A percentile compares a stretch with the other conserved stretches of the same genome.
Conservation (phyloP, 2,888 invertebrate species). For the Sylvicola cinctus region DNA sequence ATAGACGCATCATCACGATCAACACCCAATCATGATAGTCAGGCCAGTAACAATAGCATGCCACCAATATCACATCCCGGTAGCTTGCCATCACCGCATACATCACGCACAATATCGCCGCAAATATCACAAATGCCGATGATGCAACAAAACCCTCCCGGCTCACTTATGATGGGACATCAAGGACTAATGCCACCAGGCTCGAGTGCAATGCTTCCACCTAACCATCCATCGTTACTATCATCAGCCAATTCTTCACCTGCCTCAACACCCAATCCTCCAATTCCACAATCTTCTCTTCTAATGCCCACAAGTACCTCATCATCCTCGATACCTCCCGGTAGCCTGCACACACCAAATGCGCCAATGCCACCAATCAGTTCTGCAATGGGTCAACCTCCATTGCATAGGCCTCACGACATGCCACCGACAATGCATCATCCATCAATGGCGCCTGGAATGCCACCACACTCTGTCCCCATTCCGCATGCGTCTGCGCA, state of each 20-base stretch:
- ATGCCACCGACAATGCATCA: not conserved
- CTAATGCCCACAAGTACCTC: constrained; percentile 21
- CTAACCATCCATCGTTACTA: constrained; percentile 12
- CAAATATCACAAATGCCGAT: constrained; percentile 6
- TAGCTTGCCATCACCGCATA: constrained; percentile 20
- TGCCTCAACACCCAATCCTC: constrained; percentile 1
- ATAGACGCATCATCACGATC: constrained; percentile 24
- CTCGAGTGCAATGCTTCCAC: constrained; percentile 10
- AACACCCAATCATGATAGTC: constrained; percentile 26
- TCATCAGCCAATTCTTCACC: constrained; percentile 12
- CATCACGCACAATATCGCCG: constrained; percentile 17
- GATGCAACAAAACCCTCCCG: constrained; percentile 13
- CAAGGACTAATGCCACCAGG: constrained; percentile 17
- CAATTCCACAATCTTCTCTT: constrained; percentile 16
- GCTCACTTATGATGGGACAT: constrained; percentile 19
- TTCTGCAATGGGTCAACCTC: constrained; percentile 21
- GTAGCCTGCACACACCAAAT: constrained; percentile 10
- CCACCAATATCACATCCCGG: constrained; percentile 6
- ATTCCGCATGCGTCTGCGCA: too few species aligned
- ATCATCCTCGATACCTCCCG: constrained; percentile 9
- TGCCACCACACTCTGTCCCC: not conserved
- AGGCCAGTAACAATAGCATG: constrained; percentile 24
- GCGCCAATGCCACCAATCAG: constrained; percentile 15
- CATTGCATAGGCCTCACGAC: constrained; percentile 9
- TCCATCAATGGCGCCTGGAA: not conserved